phyloP scores from a whole-genome alignment of 1,140 invertebrate genomes.

The Bombus haemorrhoidalis region DNA sequence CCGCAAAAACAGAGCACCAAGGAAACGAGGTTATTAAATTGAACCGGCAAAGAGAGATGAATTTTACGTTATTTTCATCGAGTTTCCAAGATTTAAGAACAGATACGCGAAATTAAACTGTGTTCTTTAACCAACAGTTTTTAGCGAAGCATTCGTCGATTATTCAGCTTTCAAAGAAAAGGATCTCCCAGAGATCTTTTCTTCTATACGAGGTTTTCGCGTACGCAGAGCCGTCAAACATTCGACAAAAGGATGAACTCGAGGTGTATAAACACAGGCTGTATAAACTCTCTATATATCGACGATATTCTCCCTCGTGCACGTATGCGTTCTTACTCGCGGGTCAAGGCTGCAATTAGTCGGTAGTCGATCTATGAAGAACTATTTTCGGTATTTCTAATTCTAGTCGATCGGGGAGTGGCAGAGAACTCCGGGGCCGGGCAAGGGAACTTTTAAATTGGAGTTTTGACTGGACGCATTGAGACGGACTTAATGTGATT shows the following conservation, averaged over 20 bases:
- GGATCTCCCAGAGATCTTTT: not conserved
- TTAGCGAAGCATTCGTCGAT: not conserved
- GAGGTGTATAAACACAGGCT: no score
- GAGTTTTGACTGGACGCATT: constrained; percentile 79
- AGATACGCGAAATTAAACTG: not conserved
- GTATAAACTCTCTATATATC: not conserved
- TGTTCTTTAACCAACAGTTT: not conserved
- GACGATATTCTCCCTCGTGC: not conserved
- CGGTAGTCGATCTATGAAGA: constrained; percentile 55
- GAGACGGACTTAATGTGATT: constrained; percentile 79
- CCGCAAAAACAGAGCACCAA: not conserved
- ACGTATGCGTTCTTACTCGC: not conserved
- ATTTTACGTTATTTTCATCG: not conserved
- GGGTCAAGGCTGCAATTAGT: constrained; percentile 47
- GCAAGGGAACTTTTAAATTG: constrained; percentile 78
- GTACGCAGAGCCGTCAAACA: not conserved
- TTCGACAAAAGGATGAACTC: constrained; percentile 11
- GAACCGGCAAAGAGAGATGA: not conserved
- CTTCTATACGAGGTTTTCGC: not conserved
- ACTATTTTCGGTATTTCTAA: constrained; percentile 73
- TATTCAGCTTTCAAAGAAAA: not conserved
- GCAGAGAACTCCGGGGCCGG: constrained; percentile 6
- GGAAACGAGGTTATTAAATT: not conserved
- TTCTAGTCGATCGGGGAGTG: constrained; percentile 44
- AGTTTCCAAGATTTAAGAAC: not conserved